A percentile compares a stretch with the other conserved stretches of the same genome.
These are phyloP conservation scores for Galaxias olidus DNA, from an alignment of 2,797 vertebrate genomes.

Conservation along the genomic window DNA sequence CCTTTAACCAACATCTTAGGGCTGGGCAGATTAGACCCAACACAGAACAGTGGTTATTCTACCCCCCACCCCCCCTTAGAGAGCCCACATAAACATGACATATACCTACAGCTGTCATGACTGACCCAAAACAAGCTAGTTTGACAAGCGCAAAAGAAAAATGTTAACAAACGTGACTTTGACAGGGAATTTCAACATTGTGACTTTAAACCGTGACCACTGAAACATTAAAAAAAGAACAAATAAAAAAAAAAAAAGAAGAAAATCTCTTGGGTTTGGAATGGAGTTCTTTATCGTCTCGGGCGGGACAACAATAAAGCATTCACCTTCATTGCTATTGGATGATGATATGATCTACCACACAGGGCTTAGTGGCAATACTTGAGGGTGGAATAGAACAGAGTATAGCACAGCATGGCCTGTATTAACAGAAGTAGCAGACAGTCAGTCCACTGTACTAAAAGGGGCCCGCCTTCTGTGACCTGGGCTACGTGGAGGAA, in stretches of 20 bases:
- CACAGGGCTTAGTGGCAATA: conserved; percentile 58
- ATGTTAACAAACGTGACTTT: conserved; percentile 23
- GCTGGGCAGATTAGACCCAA: conserved; percentile 28
- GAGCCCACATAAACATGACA: conserved; percentile 14
- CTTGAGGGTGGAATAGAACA: conserved; percentile 53
- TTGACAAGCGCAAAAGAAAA: conserved; percentile 12
- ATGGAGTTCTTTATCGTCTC: conserved; percentile 66
- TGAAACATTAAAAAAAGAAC: background rate
- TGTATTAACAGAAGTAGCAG: conserved; percentile 29
- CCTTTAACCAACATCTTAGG: conserved; percentile 1
- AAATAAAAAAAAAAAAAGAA: conserved; percentile 6
- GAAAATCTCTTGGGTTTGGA: conserved; percentile 61
- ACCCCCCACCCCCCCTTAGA: conserved; percentile 1
- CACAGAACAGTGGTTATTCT: conserved; percentile 37
- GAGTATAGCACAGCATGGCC: conserved; percentile 30
- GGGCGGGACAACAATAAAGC: conserved; percentile 48
- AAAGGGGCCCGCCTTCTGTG: conserved; percentile 45
- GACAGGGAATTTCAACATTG: conserved; percentile 37
- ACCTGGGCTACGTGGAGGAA: conserved; percentile 28
- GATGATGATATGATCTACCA: conserved; percentile 54
- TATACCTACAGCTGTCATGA: conserved; percentile 21
- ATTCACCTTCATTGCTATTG: conserved; percentile 56
- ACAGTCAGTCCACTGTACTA: conserved; percentile 52
- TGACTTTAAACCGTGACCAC: conserved; percentile 24
- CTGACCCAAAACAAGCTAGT: conserved; percentile 21